Conservation (phyloP, 2,888 invertebrate species). For the Drosophila histrio region DNA sequence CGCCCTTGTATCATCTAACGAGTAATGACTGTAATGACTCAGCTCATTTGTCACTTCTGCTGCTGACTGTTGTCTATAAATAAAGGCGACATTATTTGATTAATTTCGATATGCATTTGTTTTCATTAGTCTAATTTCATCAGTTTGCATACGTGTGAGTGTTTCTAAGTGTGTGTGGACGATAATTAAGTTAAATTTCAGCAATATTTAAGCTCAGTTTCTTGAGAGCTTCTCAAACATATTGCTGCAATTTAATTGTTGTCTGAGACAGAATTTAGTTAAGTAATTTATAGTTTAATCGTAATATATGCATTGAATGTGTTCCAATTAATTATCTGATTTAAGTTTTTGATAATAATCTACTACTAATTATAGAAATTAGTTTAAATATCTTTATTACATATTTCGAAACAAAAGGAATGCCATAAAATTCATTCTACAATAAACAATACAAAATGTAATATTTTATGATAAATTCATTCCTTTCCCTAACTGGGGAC, state of each 20-base stretch:
- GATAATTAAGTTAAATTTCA: conserved; percentile 31
- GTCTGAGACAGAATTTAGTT: neutral
- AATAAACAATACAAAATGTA: neutral
- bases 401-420: neutral
- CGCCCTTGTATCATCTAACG: conserved; percentile 20
- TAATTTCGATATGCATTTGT: conserved; percentile 77
- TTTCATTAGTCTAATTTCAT: conserved; percentile 74
- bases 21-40: conserved; percentile 51
- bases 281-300: neutral
- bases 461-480: neutral
- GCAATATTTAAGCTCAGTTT: conserved; percentile 15
- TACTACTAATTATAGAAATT: neutral
- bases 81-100: conserved; percentile 69
- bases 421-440: neutral
- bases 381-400: neutral
- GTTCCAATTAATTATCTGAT: neutral
- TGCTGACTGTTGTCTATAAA: conserved; percentile 60
- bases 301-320: neutral
- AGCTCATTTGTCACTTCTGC: conserved; percentile 49
- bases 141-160: conserved; percentile 1
- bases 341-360: neutral
- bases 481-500: neutral
- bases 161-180: neutral
- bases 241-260: neutral
- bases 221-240: neutral